phyloP scores from a whole-genome alignment of 2,888 invertebrate genomes.

The Ormyrus labotus region DNA sequence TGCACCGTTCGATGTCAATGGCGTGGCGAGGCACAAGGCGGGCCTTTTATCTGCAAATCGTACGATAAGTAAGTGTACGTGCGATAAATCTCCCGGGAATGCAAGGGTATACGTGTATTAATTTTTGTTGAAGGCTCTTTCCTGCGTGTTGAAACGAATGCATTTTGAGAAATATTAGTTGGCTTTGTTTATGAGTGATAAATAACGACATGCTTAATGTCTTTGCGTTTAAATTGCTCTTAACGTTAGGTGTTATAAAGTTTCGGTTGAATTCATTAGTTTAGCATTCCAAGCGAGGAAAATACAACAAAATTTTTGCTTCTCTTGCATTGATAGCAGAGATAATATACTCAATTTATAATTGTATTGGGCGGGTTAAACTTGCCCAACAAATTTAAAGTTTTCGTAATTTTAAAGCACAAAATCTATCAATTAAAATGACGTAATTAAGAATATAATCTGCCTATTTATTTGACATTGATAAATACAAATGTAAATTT shows the following conservation, averaged over 20 bases:
- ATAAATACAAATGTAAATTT: no score
- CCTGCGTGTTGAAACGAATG: neutral
- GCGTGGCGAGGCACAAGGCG: slow-evolving; percentile 13
- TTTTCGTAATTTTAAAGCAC: no score
- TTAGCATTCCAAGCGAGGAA: neutral
- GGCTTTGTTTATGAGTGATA: neutral
- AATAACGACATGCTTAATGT: slow-evolving; percentile 2
- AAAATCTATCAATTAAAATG: no score
- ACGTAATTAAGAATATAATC: no score
- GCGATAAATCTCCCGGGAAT: slow-evolving; percentile 16
- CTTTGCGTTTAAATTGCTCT: neutral
- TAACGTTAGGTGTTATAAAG: neutral
- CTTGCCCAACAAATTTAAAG: no score
- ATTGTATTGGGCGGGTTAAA: no score
- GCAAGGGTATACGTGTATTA: slow-evolving; percentile 11
- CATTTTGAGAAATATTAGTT: slow-evolving; percentile 22
- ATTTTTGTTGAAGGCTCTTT: slow-evolving; percentile 15
- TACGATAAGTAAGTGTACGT: neutral
- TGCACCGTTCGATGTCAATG: slow-evolving; percentile 1
- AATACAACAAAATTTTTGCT: no score
- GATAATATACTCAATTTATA: no score
- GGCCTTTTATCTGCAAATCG: slow-evolving; percentile 20
- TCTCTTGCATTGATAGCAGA: no score
- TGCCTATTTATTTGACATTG: no score
- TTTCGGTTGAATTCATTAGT: neutral